Conservation (phyloP, 2,888 invertebrate species). For the Seira musarum region DNA sequence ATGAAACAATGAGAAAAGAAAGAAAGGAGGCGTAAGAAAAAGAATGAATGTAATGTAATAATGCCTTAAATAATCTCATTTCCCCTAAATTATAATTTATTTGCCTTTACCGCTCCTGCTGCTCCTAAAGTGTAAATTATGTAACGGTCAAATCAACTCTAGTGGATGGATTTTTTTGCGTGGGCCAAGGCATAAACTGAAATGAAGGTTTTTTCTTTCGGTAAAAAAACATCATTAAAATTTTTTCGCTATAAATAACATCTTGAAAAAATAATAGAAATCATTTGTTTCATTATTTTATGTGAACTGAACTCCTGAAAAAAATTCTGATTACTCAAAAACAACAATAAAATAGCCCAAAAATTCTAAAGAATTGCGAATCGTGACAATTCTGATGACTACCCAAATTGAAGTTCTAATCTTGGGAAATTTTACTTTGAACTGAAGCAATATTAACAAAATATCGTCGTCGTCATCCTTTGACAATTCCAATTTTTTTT, state of each 20-base stretch:
- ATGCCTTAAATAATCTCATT: neutral
- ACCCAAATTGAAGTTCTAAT: too few relatives aligned
- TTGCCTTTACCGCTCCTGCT: neutral
- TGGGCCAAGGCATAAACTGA: neutral
- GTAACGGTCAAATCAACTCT: slow-evolving; percentile 39
- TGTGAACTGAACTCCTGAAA: neutral
- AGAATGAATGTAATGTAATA: too few relatives aligned
- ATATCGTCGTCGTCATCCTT: too few relatives aligned
- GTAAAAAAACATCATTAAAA: neutral
- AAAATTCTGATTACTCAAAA: too few relatives aligned
- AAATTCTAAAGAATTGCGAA: neutral
- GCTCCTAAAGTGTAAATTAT: slow-evolving; percentile 17
- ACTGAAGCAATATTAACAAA: too few relatives aligned
- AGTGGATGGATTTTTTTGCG: slow-evolving; percentile 2
- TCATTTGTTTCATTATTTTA: neutral
- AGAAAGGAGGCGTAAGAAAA: neutral
- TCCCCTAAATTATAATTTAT: neutral
- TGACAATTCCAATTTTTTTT: too few relatives aligned
- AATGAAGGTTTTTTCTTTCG: neutral
- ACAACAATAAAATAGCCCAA: neutral
- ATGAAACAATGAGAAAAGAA: slow-evolving; percentile 29
- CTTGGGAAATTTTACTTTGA: too few relatives aligned
- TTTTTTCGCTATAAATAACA: neutral
- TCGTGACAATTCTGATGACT: slow-evolving; percentile 42
- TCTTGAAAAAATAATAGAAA: neutral